Conservation (phyloP, 2,888 invertebrate genomes). For the Scotopteryx bipunctaria region DNA sequence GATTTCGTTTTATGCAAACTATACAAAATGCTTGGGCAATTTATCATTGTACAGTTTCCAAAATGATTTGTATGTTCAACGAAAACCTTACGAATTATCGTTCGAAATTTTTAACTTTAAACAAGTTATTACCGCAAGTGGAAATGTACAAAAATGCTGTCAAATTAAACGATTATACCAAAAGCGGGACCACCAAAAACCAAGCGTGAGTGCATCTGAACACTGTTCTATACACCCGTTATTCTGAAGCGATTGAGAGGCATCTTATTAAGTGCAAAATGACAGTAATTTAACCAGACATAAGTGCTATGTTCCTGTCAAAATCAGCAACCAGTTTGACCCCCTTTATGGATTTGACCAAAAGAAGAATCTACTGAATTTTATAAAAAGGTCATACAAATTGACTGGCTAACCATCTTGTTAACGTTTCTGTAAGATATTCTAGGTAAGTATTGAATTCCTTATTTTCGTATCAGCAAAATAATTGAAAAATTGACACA, state of each 20-base stretch:
- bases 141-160: conserved; percentile 20
- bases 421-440: too few species aligned
- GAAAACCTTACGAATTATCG: conserved; percentile 13
- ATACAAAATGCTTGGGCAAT: too few species aligned
- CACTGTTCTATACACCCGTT: conserved; percentile 11
- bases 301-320: conserved; percentile 35
- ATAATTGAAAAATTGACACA: too few species aligned
- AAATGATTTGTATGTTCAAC: too few species aligned
- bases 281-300: conserved; percentile 30
- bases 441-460: too few species aligned
- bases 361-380: not conserved
- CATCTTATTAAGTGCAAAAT: conserved; percentile 30
- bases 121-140: conserved; percentile 17
- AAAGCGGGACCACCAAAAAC: conserved; percentile 21
- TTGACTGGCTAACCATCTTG: too few species aligned
- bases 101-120: conserved; percentile 11
- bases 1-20: too few species aligned
- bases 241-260: conserved; percentile 6
- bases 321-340: conserved; percentile 19
- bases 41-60: too few species aligned
- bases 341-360: conserved; percentile 17
- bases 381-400: not conserved
- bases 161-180: conserved; percentile 33
- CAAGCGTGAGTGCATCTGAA: conserved; percentile 19
- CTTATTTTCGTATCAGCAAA: too few species aligned